phyloP scores from a whole-genome alignment of 1,140 invertebrate genomes.

The Heliconius eleuchia region DNA sequence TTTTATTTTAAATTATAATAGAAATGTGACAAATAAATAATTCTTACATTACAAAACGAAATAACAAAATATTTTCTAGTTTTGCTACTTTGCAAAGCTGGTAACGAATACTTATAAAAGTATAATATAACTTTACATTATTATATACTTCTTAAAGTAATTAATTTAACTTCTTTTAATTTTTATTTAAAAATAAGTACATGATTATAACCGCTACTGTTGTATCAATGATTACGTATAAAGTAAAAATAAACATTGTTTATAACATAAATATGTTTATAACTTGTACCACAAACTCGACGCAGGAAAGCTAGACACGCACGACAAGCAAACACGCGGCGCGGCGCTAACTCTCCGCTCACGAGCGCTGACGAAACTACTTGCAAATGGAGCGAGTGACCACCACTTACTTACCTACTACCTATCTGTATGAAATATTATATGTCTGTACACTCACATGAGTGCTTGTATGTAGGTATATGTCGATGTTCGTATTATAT shows the following conservation, averaged over 20 bases:
- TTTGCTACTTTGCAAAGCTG: no score
- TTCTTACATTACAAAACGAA: no score
- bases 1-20: no score
- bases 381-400: constrained; percentile 24
- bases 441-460: neutral
- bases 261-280: neutral
- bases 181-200: no score
- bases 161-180: no score
- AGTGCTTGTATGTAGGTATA: neutral
- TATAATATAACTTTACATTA: no score
- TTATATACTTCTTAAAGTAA: no score
- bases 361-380: constrained; percentile 47
- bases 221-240: neutral
- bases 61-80: no score
- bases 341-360: constrained; percentile 47
- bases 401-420: no score
- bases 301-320: constrained; percentile 29
- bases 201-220: no score
- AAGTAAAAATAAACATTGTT: neutral
- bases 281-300: neutral
- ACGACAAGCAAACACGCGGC: constrained; percentile 51
- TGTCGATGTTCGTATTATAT: neutral
- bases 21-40: no score
- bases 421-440: neutral
- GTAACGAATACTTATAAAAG: no score